These are phyloP conservation scores for Phaedon cochleariae DNA, from an alignment of 2,888 invertebrate species.

Conservation along the genomic window DNA sequence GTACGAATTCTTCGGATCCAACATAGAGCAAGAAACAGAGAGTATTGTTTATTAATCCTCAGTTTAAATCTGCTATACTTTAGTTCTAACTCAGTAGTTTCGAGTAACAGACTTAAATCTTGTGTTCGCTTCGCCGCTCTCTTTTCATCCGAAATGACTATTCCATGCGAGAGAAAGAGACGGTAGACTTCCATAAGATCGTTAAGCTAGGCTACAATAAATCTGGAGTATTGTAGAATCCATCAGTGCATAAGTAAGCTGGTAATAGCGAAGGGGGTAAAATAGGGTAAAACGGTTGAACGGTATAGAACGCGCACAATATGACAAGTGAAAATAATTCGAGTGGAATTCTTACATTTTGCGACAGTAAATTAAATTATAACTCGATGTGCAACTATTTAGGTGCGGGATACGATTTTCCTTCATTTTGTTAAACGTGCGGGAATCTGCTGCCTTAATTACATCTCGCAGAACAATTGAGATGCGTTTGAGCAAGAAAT, in stretches of 20 bases:
- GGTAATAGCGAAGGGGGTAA: slow-evolving; percentile 55
- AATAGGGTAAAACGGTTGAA: slow-evolving; percentile 59
- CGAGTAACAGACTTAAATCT: slow-evolving; percentile 42
- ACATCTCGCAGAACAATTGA: slow-evolving; percentile 26
- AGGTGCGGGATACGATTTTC: slow-evolving; percentile 30
- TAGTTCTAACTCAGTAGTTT: slow-evolving; percentile 44
- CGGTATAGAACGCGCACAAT: slow-evolving; percentile 59
- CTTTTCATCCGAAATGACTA: slow-evolving; percentile 23
- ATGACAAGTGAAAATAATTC: slow-evolving; percentile 61
- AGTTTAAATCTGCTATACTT: slow-evolving; percentile 46
- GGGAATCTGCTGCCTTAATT: slow-evolving; percentile 32
- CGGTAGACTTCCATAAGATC: slow-evolving; percentile 41
- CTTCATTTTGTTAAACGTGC: slow-evolving; percentile 33
- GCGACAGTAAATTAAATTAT: slow-evolving; percentile 51
- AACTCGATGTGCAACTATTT: slow-evolving; percentile 45
- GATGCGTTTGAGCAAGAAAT: slow-evolving; percentile 10
- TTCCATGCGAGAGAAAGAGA: slow-evolving; percentile 22
- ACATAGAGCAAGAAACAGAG: slow-evolving; percentile 38
- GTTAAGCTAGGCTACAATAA: slow-evolving; percentile 56
- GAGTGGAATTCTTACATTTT: slow-evolving; percentile 63
- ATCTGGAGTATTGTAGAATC: slow-evolving; percentile 59
- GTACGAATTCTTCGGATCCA: slow-evolving; percentile 38
- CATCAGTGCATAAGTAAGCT: slow-evolving; percentile 61
- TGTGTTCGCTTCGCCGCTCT: slow-evolving; percentile 25
- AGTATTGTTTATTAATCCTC: slow-evolving; percentile 48